Conservation (phyloP, 92 coral and sea anemone species). For the Epizoanthus rinbou region DNA sequence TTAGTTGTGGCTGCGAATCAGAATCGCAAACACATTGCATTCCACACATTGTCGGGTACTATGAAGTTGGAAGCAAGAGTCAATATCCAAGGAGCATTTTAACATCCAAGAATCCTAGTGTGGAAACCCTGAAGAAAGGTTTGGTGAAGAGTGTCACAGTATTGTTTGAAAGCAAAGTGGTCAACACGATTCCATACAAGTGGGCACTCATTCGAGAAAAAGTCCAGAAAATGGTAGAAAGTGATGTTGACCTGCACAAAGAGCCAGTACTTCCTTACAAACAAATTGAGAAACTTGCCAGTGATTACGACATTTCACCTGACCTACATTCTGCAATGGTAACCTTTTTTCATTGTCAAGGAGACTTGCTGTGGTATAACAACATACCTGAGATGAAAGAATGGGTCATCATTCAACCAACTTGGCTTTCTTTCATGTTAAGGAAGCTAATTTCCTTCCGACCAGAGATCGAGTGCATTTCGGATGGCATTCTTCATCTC, state of each 20-base stretch:
- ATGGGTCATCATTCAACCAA: conserved; percentile 30
- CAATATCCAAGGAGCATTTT: background rate
- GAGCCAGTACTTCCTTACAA: conserved; percentile 17
- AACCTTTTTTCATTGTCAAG: conserved; percentile 34
- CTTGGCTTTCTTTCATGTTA: conserved; percentile 25
- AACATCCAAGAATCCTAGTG: conserved; percentile 26
- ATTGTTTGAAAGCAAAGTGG: background rate
- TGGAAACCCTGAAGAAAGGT: background rate
- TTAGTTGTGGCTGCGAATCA: background rate
- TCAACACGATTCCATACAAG: background rate
- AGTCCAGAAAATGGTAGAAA: conserved; percentile 5
- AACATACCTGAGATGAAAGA: conserved; percentile 25
- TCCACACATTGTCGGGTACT: conserved; percentile 50
- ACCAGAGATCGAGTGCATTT: conserved; percentile 27
- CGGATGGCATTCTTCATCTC: conserved; percentile 35
- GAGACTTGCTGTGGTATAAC: conserved; percentile 33
- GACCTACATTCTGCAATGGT: conserved; percentile 4
- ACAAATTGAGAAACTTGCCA: conserved; percentile 5
- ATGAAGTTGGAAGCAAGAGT: conserved; percentile 36
- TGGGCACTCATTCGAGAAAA: conserved; percentile 28
- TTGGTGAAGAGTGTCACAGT: background rate
- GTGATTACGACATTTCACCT: background rate
- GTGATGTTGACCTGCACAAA: background rate
- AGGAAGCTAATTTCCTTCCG: conserved; percentile 25
- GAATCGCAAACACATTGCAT: conserved; percentile 15